phyloP scores from a whole-genome alignment of 2,888 invertebrate genomes.

The Eupeodes latifasciatus region DNA sequence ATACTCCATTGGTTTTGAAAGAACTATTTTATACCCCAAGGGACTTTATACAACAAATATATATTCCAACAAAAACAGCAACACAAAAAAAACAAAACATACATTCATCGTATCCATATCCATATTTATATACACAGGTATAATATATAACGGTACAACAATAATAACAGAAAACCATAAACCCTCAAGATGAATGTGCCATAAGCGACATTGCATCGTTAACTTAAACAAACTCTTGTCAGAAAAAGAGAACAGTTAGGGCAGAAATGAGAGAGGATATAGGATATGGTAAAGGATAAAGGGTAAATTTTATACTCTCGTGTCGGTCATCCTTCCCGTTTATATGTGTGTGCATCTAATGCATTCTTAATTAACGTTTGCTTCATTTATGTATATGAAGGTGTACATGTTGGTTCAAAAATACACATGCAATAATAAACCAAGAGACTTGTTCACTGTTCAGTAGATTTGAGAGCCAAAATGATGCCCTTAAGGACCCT shows the following conservation, averaged over 20 bases:
- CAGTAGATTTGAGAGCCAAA: background rate
- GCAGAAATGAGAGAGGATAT: background rate
- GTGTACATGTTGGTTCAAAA: background rate
- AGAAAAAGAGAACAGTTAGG: background rate
- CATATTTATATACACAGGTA: background rate
- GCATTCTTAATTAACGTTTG: conserved; percentile 71
- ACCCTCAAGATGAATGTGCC: conserved; percentile 63
- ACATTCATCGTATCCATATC: background rate
- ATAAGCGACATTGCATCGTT: conserved; percentile 65
- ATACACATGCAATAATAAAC: conserved; percentile 43
- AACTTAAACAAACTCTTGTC: conserved; percentile 52
- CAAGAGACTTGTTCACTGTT: conserved; percentile 36
- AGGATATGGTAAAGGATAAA: background rate
- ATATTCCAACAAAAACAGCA: too few species aligned
- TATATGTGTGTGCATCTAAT: conserved; percentile 49
- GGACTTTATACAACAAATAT: conserved; percentile 48
- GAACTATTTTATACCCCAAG: conserved; percentile 27
- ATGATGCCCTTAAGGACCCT: conserved; percentile 54
- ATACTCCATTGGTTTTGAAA: conserved; percentile 48
- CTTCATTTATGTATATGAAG: conserved; percentile 4
- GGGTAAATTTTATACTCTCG: conserved; percentile 24
- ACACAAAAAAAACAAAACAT: background rate
- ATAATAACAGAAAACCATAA: conserved; percentile 30
- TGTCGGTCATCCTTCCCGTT: conserved; percentile 26
- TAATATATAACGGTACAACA: background rate